Evolutionary conservation across 2,888 invertebrate species (phyloP).

Genomic region (Drosophila longiperda): DNA sequence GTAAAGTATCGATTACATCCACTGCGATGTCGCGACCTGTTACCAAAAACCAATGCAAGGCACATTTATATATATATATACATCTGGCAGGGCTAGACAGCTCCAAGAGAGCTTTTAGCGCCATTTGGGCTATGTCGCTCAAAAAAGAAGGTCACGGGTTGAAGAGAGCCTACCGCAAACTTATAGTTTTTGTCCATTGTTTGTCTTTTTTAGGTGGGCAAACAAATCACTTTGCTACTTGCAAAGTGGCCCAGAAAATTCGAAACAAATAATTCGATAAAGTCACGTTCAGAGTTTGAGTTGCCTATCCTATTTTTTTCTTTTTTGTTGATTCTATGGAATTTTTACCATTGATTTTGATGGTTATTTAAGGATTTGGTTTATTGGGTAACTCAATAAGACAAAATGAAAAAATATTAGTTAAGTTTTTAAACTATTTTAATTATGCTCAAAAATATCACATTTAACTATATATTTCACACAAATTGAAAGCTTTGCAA

Average conservation of each 20-base stretch:
- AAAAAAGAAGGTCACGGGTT: slow-evolving; percentile 65
- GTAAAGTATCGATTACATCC: slow-evolving; percentile 69
- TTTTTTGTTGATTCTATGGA: slow-evolving; percentile 4
- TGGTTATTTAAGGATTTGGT: slow-evolving; percentile 36
- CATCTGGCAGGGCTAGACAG: not conserved
- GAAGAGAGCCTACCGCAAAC: slow-evolving; percentile 70
- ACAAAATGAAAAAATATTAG: too few relatives aligned
- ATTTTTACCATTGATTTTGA: slow-evolving; percentile 27
- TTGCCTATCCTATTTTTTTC: not conserved
- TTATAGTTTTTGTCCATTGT: slow-evolving; percentile 55
- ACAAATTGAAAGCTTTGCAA: not conserved
- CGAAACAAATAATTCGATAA: slow-evolving; percentile 56
- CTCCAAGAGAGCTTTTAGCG: slow-evolving; percentile 6
- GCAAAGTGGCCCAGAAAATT: slow-evolving; percentile 75
- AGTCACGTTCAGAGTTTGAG: slow-evolving; percentile 28
- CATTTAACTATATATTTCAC: not conserved
- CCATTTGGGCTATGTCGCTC: slow-evolving; percentile 35
- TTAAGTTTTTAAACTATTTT: too few relatives aligned
- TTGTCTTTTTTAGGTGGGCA: slow-evolving; percentile 58
- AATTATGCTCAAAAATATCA: not conserved
- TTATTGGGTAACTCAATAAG: slow-evolving; percentile 43
- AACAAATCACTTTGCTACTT: slow-evolving; percentile 43
- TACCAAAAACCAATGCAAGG: slow-evolving; percentile 42
- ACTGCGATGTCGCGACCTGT: slow-evolving; percentile 63
- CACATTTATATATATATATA: too few relatives aligned